A percentile compares a stretch with the other conserved stretches of the same genome.
phyloP scores from a whole-genome alignment of 1,140 invertebrate genomes.

The Diorhabda carinulata region DNA sequence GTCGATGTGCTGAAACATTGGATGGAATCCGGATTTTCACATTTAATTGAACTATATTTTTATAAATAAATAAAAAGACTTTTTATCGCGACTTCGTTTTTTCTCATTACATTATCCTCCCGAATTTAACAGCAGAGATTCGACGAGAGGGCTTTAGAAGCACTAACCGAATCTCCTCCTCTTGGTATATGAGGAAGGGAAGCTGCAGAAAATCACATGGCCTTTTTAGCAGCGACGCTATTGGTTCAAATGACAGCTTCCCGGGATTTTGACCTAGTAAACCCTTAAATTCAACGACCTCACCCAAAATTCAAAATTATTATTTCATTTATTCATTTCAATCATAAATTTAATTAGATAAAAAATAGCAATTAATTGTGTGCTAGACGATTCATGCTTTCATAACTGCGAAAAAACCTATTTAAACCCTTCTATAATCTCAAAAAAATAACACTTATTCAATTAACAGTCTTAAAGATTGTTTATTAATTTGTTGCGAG shows the following conservation, averaged over 20 bases:
- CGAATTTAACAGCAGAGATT: neutral
- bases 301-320: constrained; percentile 31
- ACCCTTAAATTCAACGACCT: constrained; percentile 40
- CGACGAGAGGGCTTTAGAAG: neutral
- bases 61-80: neutral
- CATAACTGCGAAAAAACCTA: no score
- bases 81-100: neutral
- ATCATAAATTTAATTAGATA: no score
- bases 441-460: no score
- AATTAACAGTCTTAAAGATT: no score
- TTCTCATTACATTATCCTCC: neutral
- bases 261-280: constrained; percentile 49
- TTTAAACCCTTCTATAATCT: no score
- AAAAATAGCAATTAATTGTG: no score
- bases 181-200: constrained; percentile 36
- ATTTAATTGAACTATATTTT: neutral
- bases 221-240: constrained; percentile 21
- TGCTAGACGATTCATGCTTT: no score
- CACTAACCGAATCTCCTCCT: constrained; percentile 1
- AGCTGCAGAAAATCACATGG: constrained; percentile 45
- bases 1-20: neutral
- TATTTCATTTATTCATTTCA: neutral
- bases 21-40: neutral
- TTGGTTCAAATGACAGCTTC: constrained; percentile 37
- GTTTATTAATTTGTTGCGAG: no score